Evolutionary conservation across 2,797 vertebrate genomes (phyloP).

Genomic region (Enteromius afrohamiltoni): DNA sequence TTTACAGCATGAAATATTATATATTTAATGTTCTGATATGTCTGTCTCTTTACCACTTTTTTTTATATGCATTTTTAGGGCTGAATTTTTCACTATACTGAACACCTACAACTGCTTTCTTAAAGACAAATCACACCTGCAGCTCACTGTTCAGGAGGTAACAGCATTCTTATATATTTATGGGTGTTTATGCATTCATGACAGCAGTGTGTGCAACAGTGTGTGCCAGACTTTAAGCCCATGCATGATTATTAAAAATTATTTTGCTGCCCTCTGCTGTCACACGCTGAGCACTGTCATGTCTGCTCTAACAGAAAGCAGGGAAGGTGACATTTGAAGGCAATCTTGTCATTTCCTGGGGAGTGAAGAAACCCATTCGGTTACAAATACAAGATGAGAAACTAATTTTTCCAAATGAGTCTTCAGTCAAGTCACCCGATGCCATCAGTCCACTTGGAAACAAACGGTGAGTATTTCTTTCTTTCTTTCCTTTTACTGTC

Average conservation of each 20-base stretch:
- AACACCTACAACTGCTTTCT: slow-evolving; percentile 91
- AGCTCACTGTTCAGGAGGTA: slow-evolving; percentile 84
- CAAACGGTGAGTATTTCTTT: slow-evolving; percentile 77
- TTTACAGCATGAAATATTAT: background rate
- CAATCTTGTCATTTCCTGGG: slow-evolving; percentile 89
- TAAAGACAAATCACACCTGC: slow-evolving; percentile 86
- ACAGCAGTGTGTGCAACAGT: background rate
- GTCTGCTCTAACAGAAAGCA: slow-evolving; percentile 61
- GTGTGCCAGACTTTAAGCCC: background rate
- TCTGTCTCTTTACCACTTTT: background rate
- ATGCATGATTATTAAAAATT: no score
- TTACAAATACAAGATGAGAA: slow-evolving; percentile 94
- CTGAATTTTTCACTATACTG: slow-evolving; percentile 84
- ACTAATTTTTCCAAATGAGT: slow-evolving; percentile 71
- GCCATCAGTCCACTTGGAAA: slow-evolving; percentile 70
- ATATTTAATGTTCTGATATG: background rate
- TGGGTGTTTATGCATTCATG: background rate
- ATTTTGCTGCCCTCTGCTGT: slow-evolving; percentile 23
- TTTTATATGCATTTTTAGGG: slow-evolving; percentile 67
- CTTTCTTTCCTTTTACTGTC: background rate
- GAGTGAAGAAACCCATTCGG: slow-evolving; percentile 84
- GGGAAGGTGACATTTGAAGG: slow-evolving; percentile 83
- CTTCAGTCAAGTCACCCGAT: slow-evolving; percentile 66
- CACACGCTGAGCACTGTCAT: background rate
- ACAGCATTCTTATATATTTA: background rate